Percentiles rank a stretch among this genome's conserved stretches.
Evolutionary conservation across 1,140 invertebrate genomes (phyloP).

Genomic region (Hyposmocoma kahamanoa): DNA sequence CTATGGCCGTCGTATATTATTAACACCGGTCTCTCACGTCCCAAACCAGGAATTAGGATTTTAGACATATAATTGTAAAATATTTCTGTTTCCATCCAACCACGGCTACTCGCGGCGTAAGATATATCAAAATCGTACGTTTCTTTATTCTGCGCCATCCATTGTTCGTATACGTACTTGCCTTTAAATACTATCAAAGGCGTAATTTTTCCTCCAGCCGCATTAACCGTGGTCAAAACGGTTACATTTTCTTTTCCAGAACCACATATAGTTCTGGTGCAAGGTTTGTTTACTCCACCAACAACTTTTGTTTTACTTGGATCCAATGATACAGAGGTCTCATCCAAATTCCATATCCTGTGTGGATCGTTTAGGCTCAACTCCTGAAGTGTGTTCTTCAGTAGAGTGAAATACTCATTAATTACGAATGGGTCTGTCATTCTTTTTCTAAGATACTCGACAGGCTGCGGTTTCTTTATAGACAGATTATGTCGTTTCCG

Average conservation of each 20-base stretch:
- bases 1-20: constrained; percentile 16
- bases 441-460: constrained; percentile 17
- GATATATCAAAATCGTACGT: constrained; percentile 14
- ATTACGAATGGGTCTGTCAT: constrained; percentile 22
- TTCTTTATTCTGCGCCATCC: constrained; percentile 15
- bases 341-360: constrained; percentile 20
- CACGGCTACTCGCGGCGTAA: constrained; percentile 14
- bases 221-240: constrained; percentile 20
- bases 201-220: constrained; percentile 13
- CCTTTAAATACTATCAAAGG: constrained; percentile 27
- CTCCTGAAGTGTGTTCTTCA: constrained; percentile 11
- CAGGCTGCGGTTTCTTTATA: constrained; percentile 18
- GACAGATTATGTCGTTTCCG: neutral
- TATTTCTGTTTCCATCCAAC: constrained; percentile 19
- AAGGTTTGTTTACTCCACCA: constrained; percentile 7
- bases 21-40: constrained; percentile 10
- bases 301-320: constrained; percentile 23
- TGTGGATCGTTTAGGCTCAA: constrained; percentile 1
- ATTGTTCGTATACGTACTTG: constrained; percentile 21
- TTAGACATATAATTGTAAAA: constrained; percentile 17
- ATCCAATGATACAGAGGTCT: constrained; percentile 17
- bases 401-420: constrained; percentile 16
- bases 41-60: constrained; percentile 10
- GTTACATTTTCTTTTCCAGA: constrained; percentile 27
- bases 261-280: constrained; percentile 15